Base-by-base conservation (phyloP, 92 coral and sea anemone species). In the Palythoa caribaeorum region DNA sequence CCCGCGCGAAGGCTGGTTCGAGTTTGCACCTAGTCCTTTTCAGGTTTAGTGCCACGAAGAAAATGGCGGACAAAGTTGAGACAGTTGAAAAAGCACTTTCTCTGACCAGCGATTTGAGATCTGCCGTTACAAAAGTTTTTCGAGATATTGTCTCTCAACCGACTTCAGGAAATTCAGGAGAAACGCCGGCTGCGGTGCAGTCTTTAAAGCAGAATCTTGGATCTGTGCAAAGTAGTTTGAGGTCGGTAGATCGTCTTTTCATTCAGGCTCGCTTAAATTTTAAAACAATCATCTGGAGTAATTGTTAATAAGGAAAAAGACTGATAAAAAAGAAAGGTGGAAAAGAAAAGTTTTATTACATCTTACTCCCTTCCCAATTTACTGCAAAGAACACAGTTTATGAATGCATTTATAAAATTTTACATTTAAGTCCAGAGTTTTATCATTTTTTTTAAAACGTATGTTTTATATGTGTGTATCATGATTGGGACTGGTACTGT, bases 21-120 rank as follows among this genome's bases (percentile, higher is more conserved):
- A 78, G 51, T 51, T 57, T 3, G 28, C 12, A 15, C 85, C 74
- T 66, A 88, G 63, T 76, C 79, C 20, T 75, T 38, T n/a, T 1
- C 0, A 12, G 20, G 15, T 14, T 63, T 3, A n/a, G n/a, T 1
- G 9, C 17, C 17, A 13, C 3, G 15, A 57, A 4, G 12, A 91
- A 89, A 60, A 95, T 95, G 98, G 96, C 98, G 96, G 98, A 93
- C 85, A 95, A 88, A 71, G 83, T 88, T 47, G 87, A 52, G 36
- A 44, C 83, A 3, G 80, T 93, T 5, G 94, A 92, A 57, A 94
- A 85, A 52, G 75, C 93, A 28, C 84, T 95, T 68, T 80, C 92
- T 21, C 79, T 92, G 2, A 93, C 96, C 10, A 93, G 90, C 50
- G 86, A 74, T 53, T 89, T 95, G 37, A 90, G 96, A 55, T 88